These are phyloP conservation scores for Phania funesta DNA, from an alignment of 2,888 invertebrate genomes.

Conservation along the genomic window DNA sequence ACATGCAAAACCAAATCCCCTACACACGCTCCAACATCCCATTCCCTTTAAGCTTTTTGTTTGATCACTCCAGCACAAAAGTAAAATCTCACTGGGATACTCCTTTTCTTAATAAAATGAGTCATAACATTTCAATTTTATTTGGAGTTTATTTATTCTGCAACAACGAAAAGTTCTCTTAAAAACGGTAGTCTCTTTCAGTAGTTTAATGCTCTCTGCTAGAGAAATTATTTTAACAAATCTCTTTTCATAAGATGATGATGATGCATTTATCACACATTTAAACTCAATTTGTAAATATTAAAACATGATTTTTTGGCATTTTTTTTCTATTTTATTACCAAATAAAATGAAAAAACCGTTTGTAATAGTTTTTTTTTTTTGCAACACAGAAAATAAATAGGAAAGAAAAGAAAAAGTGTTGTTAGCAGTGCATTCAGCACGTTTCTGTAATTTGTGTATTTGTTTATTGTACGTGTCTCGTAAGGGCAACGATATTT, in stretches of 20 bases:
- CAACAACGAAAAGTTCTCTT: neutral
- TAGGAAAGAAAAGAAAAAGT: slow-evolving; percentile 21
- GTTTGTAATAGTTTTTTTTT: slow-evolving; percentile 22
- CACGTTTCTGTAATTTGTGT: slow-evolving; percentile 72
- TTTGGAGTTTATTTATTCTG: slow-evolving; percentile 33
- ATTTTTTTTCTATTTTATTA: neutral
- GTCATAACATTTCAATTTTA: slow-evolving; percentile 35
- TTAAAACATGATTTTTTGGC: slow-evolving; percentile 39
- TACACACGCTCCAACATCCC: neutral
- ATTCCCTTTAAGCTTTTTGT: neutral
- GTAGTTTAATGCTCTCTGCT: neutral
- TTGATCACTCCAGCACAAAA: too few species aligned
- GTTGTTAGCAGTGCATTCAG: slow-evolving; percentile 55
- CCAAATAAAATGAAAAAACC: neutral
- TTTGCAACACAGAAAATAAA: slow-evolving; percentile 43
- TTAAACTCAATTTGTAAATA: slow-evolving; percentile 56
- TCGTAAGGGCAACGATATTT: slow-evolving; percentile 59
- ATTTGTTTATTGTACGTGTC: slow-evolving; percentile 70
- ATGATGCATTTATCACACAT: slow-evolving; percentile 54
- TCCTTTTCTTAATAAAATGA: too few species aligned
- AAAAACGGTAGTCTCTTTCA: neutral
- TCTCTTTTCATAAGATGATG: slow-evolving; percentile 28
- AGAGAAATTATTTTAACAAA: neutral
- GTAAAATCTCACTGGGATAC: too few species aligned
- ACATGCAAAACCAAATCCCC: neutral